A percentile compares a stretch with the other conserved stretches of the same genome.
These are phyloP conservation scores for Amphipoea lucens DNA, from an alignment of 2,888 invertebrate species.

Conservation along the genomic window DNA sequence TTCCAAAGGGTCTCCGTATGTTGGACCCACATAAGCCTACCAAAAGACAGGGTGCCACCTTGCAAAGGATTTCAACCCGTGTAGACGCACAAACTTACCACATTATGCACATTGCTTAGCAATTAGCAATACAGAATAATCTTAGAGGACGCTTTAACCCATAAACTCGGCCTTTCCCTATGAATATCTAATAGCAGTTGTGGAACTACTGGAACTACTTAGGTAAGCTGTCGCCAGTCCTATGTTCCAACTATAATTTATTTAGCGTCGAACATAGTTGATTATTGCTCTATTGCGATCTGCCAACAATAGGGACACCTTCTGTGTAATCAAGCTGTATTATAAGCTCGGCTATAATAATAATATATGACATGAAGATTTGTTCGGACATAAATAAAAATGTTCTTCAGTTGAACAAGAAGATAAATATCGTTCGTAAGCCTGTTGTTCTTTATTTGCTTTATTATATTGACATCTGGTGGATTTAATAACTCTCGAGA, in stretches of 20 bases:
- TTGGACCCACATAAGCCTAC: constrained; percentile 25
- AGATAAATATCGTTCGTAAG: neutral
- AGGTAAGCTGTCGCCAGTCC: constrained; percentile 67
- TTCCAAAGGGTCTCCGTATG: neutral
- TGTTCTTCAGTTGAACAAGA: constrained; percentile 8
- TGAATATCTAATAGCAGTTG: constrained; percentile 71
- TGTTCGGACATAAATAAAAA: neutral
- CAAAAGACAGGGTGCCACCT: constrained; percentile 20
- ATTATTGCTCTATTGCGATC: constrained; percentile 57
- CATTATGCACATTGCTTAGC: constrained; percentile 51
- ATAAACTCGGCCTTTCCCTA: constrained; percentile 67
- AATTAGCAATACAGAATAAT: constrained; percentile 61
- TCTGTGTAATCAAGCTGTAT: constrained; percentile 24
- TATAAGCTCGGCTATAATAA: constrained; percentile 1
- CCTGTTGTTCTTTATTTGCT: constrained; percentile 9
- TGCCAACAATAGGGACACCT: constrained; percentile 25
- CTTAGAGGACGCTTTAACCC: constrained; percentile 58
- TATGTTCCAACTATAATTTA: constrained; percentile 67
- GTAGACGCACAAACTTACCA: constrained; percentile 40
- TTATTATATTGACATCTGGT: constrained; percentile 7
- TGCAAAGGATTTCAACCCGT: constrained; percentile 15
- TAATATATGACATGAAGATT: neutral
- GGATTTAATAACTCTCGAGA: constrained; percentile 13
- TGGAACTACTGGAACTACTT: constrained; percentile 69
- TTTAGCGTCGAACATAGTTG: constrained; percentile 68